These are phyloP conservation scores for Spheniscus humboldti DNA, from an alignment of 2,797 vertebrate genomes.

Conservation along the genomic window DNA sequence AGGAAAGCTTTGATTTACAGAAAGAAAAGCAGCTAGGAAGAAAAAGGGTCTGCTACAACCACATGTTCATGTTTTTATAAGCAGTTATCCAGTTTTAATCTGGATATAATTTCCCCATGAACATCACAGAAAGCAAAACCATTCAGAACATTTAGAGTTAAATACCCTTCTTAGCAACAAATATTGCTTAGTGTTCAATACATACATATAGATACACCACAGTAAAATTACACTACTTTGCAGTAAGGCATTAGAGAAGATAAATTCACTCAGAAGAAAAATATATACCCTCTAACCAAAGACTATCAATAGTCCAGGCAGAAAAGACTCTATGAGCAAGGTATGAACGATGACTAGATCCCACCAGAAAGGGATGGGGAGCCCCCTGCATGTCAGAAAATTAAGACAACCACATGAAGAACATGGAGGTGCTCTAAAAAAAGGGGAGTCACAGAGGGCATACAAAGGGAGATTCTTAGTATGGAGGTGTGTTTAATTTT, in stretches of 20 bases:
- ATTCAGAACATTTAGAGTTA: not conserved
- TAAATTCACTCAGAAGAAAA: not conserved
- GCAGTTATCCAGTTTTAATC: not conserved
- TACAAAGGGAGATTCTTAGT: not conserved
- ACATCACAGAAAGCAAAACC: not conserved
- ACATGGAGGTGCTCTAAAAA: not conserved
- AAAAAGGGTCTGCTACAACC: not conserved
- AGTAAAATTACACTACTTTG: not conserved
- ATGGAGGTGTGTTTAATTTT: not conserved
- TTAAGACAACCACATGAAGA: not conserved
- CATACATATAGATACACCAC: not conserved
- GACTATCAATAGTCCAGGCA: not conserved
- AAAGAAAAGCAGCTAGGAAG: conserved; percentile 1
- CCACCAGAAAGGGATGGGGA: not conserved
- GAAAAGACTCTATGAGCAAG: not conserved
- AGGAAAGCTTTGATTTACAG: conserved; percentile 19
- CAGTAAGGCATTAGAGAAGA: not conserved
- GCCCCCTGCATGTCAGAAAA: not conserved
- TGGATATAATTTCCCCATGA: not conserved
- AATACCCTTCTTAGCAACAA: not conserved
- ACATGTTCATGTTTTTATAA: not conserved
- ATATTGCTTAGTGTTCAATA: not conserved
- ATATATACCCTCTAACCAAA: not conserved
- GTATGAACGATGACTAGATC: not conserved
- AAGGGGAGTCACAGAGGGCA: not conserved